Conservation (phyloP, 64 coral and sea anemone species). For the Pachyseris speciosa region DNA sequence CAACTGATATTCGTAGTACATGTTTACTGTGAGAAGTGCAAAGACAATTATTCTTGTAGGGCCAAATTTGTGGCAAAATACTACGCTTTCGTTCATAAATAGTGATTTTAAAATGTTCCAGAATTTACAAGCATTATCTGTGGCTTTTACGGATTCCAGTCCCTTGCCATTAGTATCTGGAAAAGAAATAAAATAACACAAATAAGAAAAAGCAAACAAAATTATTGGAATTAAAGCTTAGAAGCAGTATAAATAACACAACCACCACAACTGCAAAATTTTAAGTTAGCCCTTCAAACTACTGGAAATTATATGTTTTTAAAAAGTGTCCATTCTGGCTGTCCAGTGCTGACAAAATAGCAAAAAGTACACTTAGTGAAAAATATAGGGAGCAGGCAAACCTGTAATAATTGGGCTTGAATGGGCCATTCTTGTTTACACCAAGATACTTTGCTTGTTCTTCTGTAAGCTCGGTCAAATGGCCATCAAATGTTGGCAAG, state of each 20-base stretch:
- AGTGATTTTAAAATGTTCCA: constrained; percentile 46
- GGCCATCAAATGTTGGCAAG: constrained; percentile 99
- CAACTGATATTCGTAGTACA: no score
- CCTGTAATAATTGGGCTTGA: constrained; percentile 99
- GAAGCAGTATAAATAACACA: no score
- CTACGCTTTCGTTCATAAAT: constrained; percentile 34
- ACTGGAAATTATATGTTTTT: no score
- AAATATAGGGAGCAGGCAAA: background rate
- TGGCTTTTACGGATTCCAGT: constrained; percentile 28
- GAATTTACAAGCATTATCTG: constrained; percentile 59
- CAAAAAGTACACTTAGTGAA: background rate
- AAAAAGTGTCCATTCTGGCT: no score
- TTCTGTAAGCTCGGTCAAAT: constrained; percentile 94
- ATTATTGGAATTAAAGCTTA: background rate
- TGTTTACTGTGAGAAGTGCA: background rate
- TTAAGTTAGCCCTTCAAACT: no score
- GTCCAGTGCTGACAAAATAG: no score
- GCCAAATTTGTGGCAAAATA: constrained; percentile 23
- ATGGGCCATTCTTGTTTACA: constrained; percentile 97
- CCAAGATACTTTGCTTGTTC: constrained; percentile 99
- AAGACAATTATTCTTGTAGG: background rate
- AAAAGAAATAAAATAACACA: constrained; percentile 6
- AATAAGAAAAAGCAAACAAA: background rate
- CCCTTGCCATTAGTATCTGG: constrained; percentile 54
- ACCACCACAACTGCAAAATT: no score